Base-by-base conservation (phyloP, 2,888 invertebrate genomes). In the Scaptomyza cyrtandrae region DNA sequence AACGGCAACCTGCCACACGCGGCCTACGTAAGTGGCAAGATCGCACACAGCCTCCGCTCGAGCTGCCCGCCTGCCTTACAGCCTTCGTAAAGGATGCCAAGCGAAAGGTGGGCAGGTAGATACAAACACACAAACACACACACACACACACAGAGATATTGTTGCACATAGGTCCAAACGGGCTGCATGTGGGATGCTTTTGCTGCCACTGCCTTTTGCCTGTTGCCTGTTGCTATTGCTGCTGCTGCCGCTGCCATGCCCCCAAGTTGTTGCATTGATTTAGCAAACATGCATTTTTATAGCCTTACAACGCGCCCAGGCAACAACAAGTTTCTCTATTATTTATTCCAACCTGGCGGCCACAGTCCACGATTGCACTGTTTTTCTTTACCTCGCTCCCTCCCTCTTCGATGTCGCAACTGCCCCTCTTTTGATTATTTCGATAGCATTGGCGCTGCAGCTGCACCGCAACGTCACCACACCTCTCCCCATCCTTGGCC, bases 241-340 rank as follows among this genome's bases (percentile, higher is more conserved):
- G 59, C 55, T 48, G 72, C 53, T 64, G 62, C 71, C 69, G 74
- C 83, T 78, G 86, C 85, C 85, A 88, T 83, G 83, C 83, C 83
- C 83, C 83, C 83, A 86, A 84, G 88, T 86, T 86, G 83, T 87
- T 89, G 90, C 90, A 89, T 89, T 89, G 88, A 89, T 89, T 89
- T 90, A 89, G 78, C 85, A 81, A 90, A 89, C 90, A 89, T 90
- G 86, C 82, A 78, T 81, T 86, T 85, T 86, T 88, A 77, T 83
- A 80, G 86, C 75, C 86, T 80, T 86, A 83, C 82, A 83, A 88
- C 86, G 82, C 82, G 82, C 80, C 88, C 88, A 83, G 76, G 75
- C 76, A 75, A 67, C 83, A 88, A 88, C 88, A 77, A 88, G 88
- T 84, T 88, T 86, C 84, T 88, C 88, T 77, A 88, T 84, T 84